Evolutionary conservation across 2,888 invertebrate genomes (phyloP), one percentile per base, ranked within the genome.

Genomic region (Dioctria rufipes): DNA sequence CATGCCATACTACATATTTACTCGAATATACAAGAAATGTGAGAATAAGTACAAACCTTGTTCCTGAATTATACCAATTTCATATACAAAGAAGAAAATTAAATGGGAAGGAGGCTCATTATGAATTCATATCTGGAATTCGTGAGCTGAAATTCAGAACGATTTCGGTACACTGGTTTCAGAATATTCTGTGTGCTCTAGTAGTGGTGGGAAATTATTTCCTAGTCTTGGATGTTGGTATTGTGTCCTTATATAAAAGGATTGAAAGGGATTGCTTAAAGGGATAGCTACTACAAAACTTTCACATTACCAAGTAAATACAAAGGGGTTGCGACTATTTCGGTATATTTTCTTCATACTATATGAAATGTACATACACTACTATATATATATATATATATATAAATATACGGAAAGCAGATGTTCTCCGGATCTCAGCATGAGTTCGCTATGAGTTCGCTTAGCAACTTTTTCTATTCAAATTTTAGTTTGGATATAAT

Each of bases 61-160:
- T 61, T 61, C 61, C 61, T 61, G 37, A 61, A 61, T 61, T 25
- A 61, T 2, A 25, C 61, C 61, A 61, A 61, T 61, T 61, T 61
- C 25, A 61, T 25, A 25, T 61, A 61, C 25, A 61, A 61, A 61
- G 39, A 25, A 61, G 61, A 61, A 61, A 61, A 61, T 61, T 61
- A 61, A 61, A 39, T 61, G 42, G 66, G 66, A 67, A 54, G 25
- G 58, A 69, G 77, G 49, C 80, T 80, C 75, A 80, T 80, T 77
- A 77, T 77, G 77, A 77, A 80, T 80, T 80, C 80, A 80, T 80
- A 80, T 71, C 80, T 77, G 80, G 42, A 80, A 60, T 67, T 77
- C 80, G 66, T 67, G 49, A 63, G 67, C 66, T 77, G 77, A 69
- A 80, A 80, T 80, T 80, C 77, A 51, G 69, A 67, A 77, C 58